Evolutionary conservation across 2,888 invertebrate species (phyloP).

Genomic region (Auanema freiburgensis): DNA sequence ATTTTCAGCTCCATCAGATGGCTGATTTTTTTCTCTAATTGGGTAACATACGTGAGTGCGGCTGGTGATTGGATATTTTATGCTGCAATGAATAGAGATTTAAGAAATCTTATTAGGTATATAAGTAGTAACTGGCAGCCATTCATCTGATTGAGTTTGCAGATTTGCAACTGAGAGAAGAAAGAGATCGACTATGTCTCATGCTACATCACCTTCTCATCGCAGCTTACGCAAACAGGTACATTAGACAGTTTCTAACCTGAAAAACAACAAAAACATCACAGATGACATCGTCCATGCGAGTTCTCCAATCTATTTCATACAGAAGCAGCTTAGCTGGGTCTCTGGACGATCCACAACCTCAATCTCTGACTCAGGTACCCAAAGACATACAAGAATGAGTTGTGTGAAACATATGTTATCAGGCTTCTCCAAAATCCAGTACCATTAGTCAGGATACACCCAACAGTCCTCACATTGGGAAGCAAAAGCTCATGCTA

Average conservation of each 20-base stretch:
- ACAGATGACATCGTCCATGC: slow-evolving; percentile 52
- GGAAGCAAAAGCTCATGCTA: slow-evolving; percentile 7
- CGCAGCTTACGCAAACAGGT: slow-evolving; percentile 50
- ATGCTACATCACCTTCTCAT: slow-evolving; percentile 56
- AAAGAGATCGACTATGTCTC: slow-evolving; percentile 61
- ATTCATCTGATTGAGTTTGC: slow-evolving; percentile 9
- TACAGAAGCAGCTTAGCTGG: slow-evolving; percentile 54
- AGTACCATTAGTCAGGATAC: slow-evolving; percentile 19
- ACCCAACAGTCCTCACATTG: slow-evolving; percentile 12
- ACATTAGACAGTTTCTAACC: not conserved
- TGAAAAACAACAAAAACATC: slow-evolving; percentile 16
- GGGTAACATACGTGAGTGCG: slow-evolving; percentile 59
- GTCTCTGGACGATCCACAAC: slow-evolving; percentile 48
- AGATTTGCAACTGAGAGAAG: slow-evolving; percentile 61
- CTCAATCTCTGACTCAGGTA: slow-evolving; percentile 29
- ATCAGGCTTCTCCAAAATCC: slow-evolving; percentile 20
- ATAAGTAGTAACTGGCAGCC: not conserved
- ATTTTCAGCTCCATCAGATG: slow-evolving; percentile 38
- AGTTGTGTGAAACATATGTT: not conserved
- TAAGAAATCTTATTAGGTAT: slow-evolving; percentile 59
- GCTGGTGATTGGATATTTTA: slow-evolving; percentile 62
- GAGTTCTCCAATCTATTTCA: slow-evolving; percentile 59
- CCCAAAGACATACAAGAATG: slow-evolving; percentile 6
- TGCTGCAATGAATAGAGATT: slow-evolving; percentile 61
- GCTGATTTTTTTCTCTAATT: slow-evolving; percentile 52